phyloP scores from a whole-genome alignment of 2,113 vertebrate genomes.

The Mesoclemmys tuberculata region DNA sequence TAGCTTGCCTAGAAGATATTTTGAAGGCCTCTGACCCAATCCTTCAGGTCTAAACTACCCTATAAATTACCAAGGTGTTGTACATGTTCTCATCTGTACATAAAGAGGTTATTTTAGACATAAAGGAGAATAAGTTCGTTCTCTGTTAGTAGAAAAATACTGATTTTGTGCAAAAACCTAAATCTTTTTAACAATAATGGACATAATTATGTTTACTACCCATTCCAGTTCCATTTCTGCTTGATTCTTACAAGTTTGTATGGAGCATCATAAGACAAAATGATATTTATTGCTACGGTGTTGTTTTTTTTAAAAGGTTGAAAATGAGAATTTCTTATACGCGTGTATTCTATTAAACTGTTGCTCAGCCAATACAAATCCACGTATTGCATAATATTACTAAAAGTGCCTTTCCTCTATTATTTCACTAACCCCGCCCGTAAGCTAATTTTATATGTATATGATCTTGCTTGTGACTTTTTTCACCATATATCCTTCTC shows the following conservation, averaged over 20 bases:
- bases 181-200: not conserved
- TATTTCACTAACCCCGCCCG: not conserved
- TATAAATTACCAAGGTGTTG: not conserved
- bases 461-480: not conserved
- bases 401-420: not conserved
- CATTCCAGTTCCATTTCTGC: not conserved
- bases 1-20: not conserved
- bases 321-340: not conserved
- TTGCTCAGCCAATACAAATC: not conserved
- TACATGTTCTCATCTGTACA: not conserved
- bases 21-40: not conserved
- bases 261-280: not conserved
- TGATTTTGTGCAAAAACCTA: fast-evolving
- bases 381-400: not conserved
- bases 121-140: not conserved
- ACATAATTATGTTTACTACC: not conserved
- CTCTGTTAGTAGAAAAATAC: not conserved
- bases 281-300: not conserved
- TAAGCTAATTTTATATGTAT: not conserved
- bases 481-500: not conserved
- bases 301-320: not conserved
- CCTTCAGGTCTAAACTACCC: not conserved
- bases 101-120: constrained; percentile 14
- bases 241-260: not conserved
- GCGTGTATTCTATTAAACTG: not conserved